Evolutionary conservation across 37 sponge, comb jelly and placozoan species (phyloP), one percentile per base, ranked within the genome.

Genomic region (Cladorhizidae sp.): DNA sequence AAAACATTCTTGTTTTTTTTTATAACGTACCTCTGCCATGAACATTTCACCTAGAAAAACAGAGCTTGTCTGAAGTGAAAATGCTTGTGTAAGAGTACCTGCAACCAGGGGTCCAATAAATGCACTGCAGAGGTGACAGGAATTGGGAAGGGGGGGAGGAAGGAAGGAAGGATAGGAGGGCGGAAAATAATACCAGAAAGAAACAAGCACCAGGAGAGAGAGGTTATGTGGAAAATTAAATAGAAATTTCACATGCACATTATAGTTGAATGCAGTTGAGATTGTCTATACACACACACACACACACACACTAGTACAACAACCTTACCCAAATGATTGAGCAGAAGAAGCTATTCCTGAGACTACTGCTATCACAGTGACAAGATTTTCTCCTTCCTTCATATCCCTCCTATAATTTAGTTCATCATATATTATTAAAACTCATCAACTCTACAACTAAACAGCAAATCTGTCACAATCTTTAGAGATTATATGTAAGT

Each of bases 61-160:
- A 57, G 82, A 2, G 70, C 69, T 52, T 11, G 68, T 76, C 35
- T 76, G 76, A 62, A 87, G 81, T 26, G 57, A 55, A 33, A 75
- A 33, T 0, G 70, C 8, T 61, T 87, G 35, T 61, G 70, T 70
- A 37, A 87, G 65, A 1, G 64, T 64, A 26, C 83, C 88, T 40
- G 82, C 77, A 31, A 87, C 38, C 20, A 87, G 38, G 57, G 88
- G 88, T 1, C 88, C 88, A 31, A 87, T 41, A 23, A 87, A 77
- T 45, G 81, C 88, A 20, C 86, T 86, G 38, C 26, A 59, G 37
- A 76, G 37, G 72, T 0, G 0, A 18, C 2, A 22, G 45, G 21
- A 71, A 31, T 5, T 8, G 70, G 39, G 6, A 39, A 8, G 5
- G 32, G 14, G 7, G 39, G 32, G 31, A 8, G 3, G 22, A 14